Percentiles rank a stretch among this genome's conserved stretches.
Conservation (phyloP, 2,888 invertebrate genomes). For the Acanthacorydalis orientalis region DNA sequence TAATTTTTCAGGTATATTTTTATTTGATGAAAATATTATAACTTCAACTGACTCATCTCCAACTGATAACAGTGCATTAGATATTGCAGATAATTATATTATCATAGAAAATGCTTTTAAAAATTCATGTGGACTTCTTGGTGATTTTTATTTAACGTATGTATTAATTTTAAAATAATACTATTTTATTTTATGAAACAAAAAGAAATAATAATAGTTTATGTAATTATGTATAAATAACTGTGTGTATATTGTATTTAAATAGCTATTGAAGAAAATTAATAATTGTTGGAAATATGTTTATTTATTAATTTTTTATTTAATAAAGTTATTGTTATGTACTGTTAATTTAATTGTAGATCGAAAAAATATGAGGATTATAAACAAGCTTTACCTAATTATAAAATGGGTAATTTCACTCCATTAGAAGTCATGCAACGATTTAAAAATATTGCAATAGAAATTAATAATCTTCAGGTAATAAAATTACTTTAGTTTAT, state of each 20-base stretch:
- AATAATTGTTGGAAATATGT: too few relatives aligned
- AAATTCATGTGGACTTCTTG: constrained; percentile 36
- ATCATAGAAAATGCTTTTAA: constrained; percentile 22
- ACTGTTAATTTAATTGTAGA: neutral
- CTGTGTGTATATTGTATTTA: too few relatives aligned
- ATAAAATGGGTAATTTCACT: constrained; percentile 32
- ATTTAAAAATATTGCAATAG: constrained; percentile 16
- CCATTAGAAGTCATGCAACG: constrained; percentile 30
- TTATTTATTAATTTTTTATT: too few relatives aligned
- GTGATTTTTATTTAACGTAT: constrained; percentile 35
- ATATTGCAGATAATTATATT: constrained; percentile 5
- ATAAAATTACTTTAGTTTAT: neutral
- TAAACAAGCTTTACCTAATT: constrained; percentile 32
- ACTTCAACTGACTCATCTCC: neutral
- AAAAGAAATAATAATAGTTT: too few relatives aligned
- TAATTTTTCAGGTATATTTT: neutral
- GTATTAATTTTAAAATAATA: constrained; percentile 8
- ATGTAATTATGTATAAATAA: too few relatives aligned
- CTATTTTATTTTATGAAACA: neutral
- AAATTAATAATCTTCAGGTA: constrained; percentile 1
- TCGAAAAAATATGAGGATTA: constrained; percentile 19
- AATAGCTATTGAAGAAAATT: too few relatives aligned
- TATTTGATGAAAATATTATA: neutral
- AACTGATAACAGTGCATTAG: neutral
- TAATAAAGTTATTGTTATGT: neutral